A percentile compares a stretch with the other conserved stretches of the same genome.
These are phyloP conservation scores for Pungitius pungitius DNA, from an alignment of 2,113 vertebrate genomes.

Conservation along the genomic window DNA sequence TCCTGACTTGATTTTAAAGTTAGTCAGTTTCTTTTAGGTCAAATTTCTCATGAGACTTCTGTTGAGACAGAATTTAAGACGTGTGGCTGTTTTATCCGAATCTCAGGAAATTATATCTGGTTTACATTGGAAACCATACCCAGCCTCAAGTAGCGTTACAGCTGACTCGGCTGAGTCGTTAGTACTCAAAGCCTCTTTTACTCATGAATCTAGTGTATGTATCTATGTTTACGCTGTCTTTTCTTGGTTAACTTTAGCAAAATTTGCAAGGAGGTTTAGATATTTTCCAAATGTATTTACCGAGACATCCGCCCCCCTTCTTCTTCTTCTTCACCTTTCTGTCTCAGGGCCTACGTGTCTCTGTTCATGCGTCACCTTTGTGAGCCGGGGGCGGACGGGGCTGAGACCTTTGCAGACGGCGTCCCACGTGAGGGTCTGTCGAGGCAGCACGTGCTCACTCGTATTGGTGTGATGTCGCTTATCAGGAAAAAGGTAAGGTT, in stretches of 20 bases:
- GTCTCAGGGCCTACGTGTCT: slow-evolving; percentile 91
- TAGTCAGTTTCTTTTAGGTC: not conserved
- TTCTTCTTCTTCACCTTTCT: not conserved
- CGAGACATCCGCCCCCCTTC: not conserved
- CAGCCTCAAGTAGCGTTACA: not conserved
- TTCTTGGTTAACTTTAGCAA: not conserved
- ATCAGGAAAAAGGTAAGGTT: slow-evolving; percentile 93
- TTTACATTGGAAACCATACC: not conserved
- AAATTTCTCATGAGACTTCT: not conserved
- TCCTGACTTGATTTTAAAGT: not conserved
- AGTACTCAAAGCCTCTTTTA: not conserved
- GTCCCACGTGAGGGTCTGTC: slow-evolving; percentile 96
- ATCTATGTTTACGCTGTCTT: not conserved
- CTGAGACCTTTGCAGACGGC: slow-evolving; percentile 97
- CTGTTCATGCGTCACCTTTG: slow-evolving; percentile 98
- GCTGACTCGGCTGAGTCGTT: not conserved
- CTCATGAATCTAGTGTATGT: not conserved
- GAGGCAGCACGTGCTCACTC: slow-evolving; percentile 95
- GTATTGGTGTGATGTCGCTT: slow-evolving; percentile 98
- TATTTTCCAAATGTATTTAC: not conserved
- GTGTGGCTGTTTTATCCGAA: not conserved
- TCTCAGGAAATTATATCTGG: not conserved
- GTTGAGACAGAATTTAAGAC: not conserved
- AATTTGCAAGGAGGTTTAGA: not conserved
- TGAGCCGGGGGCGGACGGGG: slow-evolving; percentile 96